These are phyloP conservation scores for Margarornis squamiger DNA, from an alignment of 2,797 vertebrate genomes.

Conservation along the genomic window DNA sequence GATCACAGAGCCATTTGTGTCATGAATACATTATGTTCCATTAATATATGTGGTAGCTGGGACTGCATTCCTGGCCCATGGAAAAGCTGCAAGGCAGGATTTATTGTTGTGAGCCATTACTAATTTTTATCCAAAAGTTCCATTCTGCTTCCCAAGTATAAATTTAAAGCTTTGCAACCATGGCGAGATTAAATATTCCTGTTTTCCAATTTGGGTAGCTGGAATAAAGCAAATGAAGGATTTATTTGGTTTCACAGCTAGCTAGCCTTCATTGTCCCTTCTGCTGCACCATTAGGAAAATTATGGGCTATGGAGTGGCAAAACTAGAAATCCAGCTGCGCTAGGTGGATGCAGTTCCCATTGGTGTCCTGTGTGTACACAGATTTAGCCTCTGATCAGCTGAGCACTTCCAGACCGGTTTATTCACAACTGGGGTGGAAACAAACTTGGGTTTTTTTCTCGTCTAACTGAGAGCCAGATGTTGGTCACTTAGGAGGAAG, in stretches of 20 bases:
- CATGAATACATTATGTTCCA: not conserved
- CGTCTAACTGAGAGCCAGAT: not conserved
- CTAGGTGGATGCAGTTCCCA: fast-evolving
- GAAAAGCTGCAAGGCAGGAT: not conserved
- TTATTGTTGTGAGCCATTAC: not conserved
- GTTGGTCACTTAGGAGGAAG: not conserved
- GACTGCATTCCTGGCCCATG: not conserved
- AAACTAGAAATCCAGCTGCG: not conserved
- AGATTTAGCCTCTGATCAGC: not conserved
- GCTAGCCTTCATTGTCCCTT: not conserved
- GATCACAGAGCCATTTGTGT: no score
- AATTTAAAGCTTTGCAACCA: not conserved
- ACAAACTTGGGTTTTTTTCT: not conserved
- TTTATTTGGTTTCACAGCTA: not conserved
- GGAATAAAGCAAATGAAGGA: not conserved
- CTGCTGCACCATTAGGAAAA: not conserved
- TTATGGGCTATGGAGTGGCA: fast-evolving
- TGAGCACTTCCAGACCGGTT: not conserved
- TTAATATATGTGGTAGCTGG: not conserved
- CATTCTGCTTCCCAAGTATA: not conserved
- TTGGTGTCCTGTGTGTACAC: fast-evolving
- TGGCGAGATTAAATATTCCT: not conserved
- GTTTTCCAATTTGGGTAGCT: not conserved
- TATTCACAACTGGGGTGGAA: not conserved
- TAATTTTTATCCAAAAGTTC: not conserved